Evolutionary conservation across 1,140 invertebrate genomes (phyloP).

Genomic region (Anoplolepis gracilipes): DNA sequence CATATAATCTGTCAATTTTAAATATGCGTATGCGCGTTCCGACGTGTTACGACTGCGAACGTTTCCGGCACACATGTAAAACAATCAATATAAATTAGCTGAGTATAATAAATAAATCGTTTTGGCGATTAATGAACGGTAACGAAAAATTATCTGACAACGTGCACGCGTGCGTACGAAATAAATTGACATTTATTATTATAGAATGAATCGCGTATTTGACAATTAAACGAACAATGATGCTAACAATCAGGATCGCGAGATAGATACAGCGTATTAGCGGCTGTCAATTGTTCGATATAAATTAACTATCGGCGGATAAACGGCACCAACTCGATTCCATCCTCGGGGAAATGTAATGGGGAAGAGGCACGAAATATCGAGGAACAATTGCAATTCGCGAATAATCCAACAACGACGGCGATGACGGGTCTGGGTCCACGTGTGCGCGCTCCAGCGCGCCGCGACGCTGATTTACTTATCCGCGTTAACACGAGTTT

Average conservation of each 20-base stretch:
- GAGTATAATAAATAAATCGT: constrained; percentile 57
- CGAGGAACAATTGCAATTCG: constrained; percentile 51
- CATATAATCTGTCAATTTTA: constrained; percentile 47
- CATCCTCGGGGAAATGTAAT: neutral
- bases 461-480: constrained; percentile 77
- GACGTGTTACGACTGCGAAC: constrained; percentile 11
- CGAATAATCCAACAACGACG: constrained; percentile 14
- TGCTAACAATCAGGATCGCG: constrained; percentile 25
- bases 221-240: constrained; percentile 57
- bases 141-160: constrained; percentile 40
- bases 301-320: constrained; percentile 36
- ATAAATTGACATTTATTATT: constrained; percentile 60
- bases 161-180: neutral
- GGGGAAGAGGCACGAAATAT: neutral
- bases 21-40: constrained; percentile 30
- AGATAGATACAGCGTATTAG: constrained; percentile 50
- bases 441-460: constrained; percentile 69
- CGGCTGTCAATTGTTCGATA: constrained; percentile 37
- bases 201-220: constrained; percentile 49
- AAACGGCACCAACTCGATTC: neutral
- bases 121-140: constrained; percentile 41
- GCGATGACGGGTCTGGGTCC: neutral
- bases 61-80: constrained; percentile 31
- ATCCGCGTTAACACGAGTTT: constrained; percentile 76
- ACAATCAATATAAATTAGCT: constrained; percentile 60